Base-by-base conservation (phyloP, 2,888 invertebrate species). In the Cactoblastis cactorum region DNA sequence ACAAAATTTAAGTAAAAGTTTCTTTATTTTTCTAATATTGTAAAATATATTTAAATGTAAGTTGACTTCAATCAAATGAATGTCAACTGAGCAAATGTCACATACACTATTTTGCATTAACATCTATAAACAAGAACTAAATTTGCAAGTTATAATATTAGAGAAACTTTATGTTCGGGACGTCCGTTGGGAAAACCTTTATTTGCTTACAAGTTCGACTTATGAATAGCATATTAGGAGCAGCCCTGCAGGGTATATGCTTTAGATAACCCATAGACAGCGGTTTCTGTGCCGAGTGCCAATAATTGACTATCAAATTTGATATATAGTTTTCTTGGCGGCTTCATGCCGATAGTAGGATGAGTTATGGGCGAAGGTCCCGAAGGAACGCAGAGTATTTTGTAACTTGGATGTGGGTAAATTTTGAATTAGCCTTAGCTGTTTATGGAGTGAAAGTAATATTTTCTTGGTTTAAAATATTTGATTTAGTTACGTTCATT, bases 241-340 rank as follows among this genome's bases (percentile, higher is more conserved):
- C 71, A 71, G 70, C 68, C 73, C 68, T 59, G 67, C 67, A 57
- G 52, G 49, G 61, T 51, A 52, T 49, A 76, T 65, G 72, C 69
- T 64, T 71, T 61, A 72, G 76, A 80, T 81, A 82, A 78, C 73
- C 77, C 72, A 71, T 67, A 76, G 77, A 76, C 72, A 76, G 74
- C 74, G 73, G 80, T 78, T 81, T 69, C 73, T 78, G 78, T 73
- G 74, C 80, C 79, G 71, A 85, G 78, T 82, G 80, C 80, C 81
- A 83, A 87, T 87, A 87, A 88, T 86, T 85, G 85, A 86, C 86
- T 83, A 86, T 85, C 85, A 84, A 85, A 85, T 71, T 82, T 87
- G 83, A 87, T 83, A 79, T 83, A 87, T 84, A 77, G 84, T 74
- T 77, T 75, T 80, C 80, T 80, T 67, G 74, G 76, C 69, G 75